Conservation (phyloP, 2,888 invertebrate species). For the Steinernema carpocapsae region DNA sequence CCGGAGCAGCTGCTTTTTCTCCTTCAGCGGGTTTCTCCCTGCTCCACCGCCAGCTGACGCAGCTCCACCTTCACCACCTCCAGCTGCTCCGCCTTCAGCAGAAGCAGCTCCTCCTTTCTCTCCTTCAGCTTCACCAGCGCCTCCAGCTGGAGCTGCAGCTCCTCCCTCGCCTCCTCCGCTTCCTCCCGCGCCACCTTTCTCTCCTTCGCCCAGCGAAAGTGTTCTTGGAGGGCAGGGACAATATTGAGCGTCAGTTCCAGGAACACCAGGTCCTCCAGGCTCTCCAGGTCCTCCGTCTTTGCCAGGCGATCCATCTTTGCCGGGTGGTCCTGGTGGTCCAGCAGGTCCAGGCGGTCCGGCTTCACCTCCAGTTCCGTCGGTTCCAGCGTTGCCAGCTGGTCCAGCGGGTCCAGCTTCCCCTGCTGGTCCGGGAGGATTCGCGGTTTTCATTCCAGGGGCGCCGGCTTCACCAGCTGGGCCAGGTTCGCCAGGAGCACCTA, state of each 20-base stretch:
- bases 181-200: not conserved
- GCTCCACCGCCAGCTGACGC: conserved; percentile 32
- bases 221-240: conserved; percentile 26
- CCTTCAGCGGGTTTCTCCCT: conserved; percentile 13
- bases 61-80: conserved; percentile 30
- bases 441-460: not conserved
- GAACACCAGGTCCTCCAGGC: conserved; percentile 4
- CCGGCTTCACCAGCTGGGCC: not conserved
- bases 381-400: not conserved
- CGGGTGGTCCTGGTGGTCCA: conserved; percentile 43
- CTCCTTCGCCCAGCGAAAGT: not conserved
- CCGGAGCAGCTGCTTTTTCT: not conserved
- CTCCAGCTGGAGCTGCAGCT: not conserved
- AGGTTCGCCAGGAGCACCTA: not conserved
- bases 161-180: conserved; percentile 8
- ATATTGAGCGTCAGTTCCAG: conserved; percentile 12
- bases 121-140: conserved; percentile 2
- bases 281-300: conserved; percentile 30
- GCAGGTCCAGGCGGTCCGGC: conserved; percentile 36
- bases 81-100: not conserved
- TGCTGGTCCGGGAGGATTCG: not conserved
- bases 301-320: conserved; percentile 31
- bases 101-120: not conserved
- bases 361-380: conserved; percentile 13
- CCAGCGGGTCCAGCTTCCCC: conserved; percentile 5